Conservation (phyloP, 2,113 vertebrate genomes). For the Eubucco bourcierii region DNA sequence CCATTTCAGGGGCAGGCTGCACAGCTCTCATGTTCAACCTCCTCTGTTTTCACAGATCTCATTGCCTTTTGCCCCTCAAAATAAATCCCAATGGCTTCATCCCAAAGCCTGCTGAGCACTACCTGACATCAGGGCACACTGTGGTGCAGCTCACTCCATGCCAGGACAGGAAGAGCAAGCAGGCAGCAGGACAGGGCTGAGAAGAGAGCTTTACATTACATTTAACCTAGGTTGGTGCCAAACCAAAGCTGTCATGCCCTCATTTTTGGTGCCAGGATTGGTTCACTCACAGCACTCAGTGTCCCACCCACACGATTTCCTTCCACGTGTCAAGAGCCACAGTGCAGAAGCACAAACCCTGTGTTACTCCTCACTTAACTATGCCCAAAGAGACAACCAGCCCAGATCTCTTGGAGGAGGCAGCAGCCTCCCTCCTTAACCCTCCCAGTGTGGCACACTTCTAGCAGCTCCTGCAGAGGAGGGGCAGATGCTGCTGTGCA, state of each 20-base stretch:
- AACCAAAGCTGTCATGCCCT: not conserved
- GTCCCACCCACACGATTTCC: not conserved
- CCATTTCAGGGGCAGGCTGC: no score
- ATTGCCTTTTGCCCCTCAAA: not conserved
- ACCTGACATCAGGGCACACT: not conserved
- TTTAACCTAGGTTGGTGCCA: not conserved
- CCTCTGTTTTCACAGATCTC: not conserved
- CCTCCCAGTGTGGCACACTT: not conserved
- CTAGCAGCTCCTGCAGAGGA: not conserved
- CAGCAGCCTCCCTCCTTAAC: not conserved
- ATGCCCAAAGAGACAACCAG: not conserved
- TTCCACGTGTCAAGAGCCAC: not conserved
- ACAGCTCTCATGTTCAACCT: not conserved
- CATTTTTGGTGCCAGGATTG: not conserved
- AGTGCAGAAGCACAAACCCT: not conserved
- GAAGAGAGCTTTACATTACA: not conserved
- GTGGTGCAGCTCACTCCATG: not conserved
- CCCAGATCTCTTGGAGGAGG: not conserved
- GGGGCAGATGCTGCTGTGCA: not conserved
- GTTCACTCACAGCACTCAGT: not conserved
- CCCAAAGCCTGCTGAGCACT: not conserved
- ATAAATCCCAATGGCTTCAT: not conserved
- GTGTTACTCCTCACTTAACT: not conserved
- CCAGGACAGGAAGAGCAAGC: not conserved
- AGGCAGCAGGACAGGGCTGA: not conserved